These are phyloP conservation scores for Nemotelus pantherinus DNA, from an alignment of 2,888 invertebrate species.

Conservation along the genomic window DNA sequence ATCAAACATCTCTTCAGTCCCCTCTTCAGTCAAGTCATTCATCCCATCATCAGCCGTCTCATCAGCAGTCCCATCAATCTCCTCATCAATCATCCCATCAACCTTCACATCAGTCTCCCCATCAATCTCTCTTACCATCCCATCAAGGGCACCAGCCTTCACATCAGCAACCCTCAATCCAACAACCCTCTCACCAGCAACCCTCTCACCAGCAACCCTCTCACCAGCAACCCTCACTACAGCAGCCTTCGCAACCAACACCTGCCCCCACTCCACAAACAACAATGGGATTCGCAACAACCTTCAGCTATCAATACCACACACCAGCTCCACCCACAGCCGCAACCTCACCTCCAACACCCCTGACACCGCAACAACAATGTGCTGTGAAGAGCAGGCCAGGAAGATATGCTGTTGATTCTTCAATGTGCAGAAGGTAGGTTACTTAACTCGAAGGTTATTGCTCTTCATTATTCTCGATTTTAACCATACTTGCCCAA, in stretches of 20 bases:
- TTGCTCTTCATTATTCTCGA: background rate
- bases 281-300: background rate
- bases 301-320: constrained; percentile 26
- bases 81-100: constrained; percentile 38
- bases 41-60: constrained; percentile 31
- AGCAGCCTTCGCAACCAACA: background rate
- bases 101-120: constrained; percentile 37
- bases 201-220: background rate
- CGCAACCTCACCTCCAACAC: background rate
- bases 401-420: constrained; percentile 31
- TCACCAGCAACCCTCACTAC: background rate
- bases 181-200: constrained; percentile 4
- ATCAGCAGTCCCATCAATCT: constrained; percentile 37
- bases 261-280: constrained; percentile 2
- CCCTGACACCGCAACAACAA: constrained; percentile 33
- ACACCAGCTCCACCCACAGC: constrained; percentile 23
- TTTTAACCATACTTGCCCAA: background rate
- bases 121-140: constrained; percentile 7
- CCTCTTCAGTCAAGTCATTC: constrained; percentile 28
- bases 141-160: constrained; percentile 16
- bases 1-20: constrained; percentile 27
- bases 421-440: constrained; percentile 29
- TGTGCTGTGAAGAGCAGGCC: constrained; percentile 17
- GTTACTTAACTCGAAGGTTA: background rate
- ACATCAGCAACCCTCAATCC: constrained; percentile 6